phyloP scores from a whole-genome alignment of 2,888 invertebrate species.

The Nomada fucata region DNA sequence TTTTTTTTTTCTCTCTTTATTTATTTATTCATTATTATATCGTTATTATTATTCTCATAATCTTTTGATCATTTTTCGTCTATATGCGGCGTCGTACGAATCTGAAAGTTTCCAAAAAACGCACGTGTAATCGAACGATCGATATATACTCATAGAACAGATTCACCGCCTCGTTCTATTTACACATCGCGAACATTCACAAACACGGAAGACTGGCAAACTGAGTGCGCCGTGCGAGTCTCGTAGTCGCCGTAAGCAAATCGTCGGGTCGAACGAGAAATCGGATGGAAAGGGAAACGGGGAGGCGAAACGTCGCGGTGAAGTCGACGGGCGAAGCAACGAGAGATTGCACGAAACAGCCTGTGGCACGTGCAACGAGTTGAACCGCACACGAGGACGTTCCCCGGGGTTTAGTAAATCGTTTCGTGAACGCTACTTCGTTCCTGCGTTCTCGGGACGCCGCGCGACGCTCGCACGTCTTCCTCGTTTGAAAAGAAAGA shows the following conservation, averaged over 20 bases:
- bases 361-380: conserved; percentile 53
- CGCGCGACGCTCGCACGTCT: conserved; percentile 31
- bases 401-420: conserved; percentile 43
- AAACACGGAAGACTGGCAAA: conserved; percentile 58
- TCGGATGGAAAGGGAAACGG: too few relatives aligned
- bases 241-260: not conserved
- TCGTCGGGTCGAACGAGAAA: not conserved
- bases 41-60: too few relatives aligned
- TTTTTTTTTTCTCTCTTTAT: not conserved
- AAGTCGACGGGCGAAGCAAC: too few relatives aligned
- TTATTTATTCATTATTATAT: too few relatives aligned
- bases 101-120: conserved; percentile 5
- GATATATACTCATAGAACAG: conserved; percentile 17
- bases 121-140: conserved; percentile 14
- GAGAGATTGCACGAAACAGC: conserved; percentile 48
- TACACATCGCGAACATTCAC: conserved; percentile 37
- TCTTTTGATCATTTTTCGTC: conserved; percentile 32
- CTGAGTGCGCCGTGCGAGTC: not conserved
- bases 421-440: conserved; percentile 23
- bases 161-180: conserved; percentile 33
- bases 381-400: conserved; percentile 50
- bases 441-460: not conserved
- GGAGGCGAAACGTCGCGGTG: too few relatives aligned
- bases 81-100: conserved; percentile 12
- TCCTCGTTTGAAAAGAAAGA: not conserved